Evolutionary conservation across 2,113 vertebrate genomes (phyloP).

Genomic region (Cinclus mexicanus): DNA sequence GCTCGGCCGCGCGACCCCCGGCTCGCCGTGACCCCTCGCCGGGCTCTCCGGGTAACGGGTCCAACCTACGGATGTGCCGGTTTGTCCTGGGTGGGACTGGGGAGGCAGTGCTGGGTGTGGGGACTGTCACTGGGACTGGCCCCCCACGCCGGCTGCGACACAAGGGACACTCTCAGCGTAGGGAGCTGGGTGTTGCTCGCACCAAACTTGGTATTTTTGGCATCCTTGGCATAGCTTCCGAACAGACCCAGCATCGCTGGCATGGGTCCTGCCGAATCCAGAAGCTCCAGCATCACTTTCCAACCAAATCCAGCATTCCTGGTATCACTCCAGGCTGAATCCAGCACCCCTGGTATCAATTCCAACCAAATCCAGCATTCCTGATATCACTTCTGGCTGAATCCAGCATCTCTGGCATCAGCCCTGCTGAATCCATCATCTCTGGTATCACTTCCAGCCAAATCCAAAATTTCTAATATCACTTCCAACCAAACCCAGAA

Average conservation of each 20-base stretch:
- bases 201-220: rapidly evolving
- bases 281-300: too few relatives aligned
- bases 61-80: rapidly evolving
- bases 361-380: not conserved
- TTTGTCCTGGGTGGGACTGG: rapidly evolving
- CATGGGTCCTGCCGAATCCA: not conserved
- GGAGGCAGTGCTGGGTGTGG: rapidly evolving
- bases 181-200: rapidly evolving
- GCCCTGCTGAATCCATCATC: too few relatives aligned
- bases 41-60: not conserved
- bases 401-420: not conserved
- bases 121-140: not conserved
- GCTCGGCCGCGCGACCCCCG: not conserved
- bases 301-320: too few relatives aligned
- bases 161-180: rapidly evolving
- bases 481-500: rapidly evolving
- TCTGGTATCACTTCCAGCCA: rapidly evolving
- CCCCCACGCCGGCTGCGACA: rapidly evolving
- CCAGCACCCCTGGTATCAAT: too few relatives aligned
- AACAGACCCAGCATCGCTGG: not conserved
- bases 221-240: rapidly evolving
- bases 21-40: not conserved
- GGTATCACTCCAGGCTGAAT: too few relatives aligned
- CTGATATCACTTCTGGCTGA: rapidly evolving
- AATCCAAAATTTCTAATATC: rapidly evolving